Conservation (phyloP, 2,888 invertebrate species). For the Eustalomyia histrio region DNA sequence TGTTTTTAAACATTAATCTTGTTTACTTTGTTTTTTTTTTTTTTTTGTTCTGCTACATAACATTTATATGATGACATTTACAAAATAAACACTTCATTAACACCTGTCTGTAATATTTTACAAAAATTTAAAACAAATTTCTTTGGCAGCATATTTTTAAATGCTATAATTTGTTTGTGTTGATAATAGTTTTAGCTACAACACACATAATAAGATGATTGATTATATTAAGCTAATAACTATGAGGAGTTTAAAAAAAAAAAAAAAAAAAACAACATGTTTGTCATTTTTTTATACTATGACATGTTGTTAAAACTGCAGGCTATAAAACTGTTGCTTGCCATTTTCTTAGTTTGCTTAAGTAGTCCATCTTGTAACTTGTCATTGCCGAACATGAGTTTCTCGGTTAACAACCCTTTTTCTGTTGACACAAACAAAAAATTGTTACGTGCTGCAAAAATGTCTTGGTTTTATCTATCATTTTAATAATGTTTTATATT, state of each 20-base stretch:
- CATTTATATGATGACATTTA: constrained; percentile 61
- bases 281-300: constrained; percentile 1
- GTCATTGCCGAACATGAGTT: constrained; percentile 45
- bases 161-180: constrained; percentile 3
- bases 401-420: constrained; percentile 38
- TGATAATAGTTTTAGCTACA: constrained; percentile 27
- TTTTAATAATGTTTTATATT: constrained; percentile 60
- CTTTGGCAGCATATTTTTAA: constrained; percentile 20
- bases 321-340: constrained; percentile 57
- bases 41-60: constrained; percentile 14
- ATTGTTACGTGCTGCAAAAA: constrained; percentile 20
- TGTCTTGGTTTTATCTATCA: constrained; percentile 45
- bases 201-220: constrained; percentile 30
- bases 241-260: constrained; percentile 22
- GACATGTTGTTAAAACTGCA: constrained; percentile 45
- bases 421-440: neutral
- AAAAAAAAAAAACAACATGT: constrained; percentile 5
- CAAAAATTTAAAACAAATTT: constrained; percentile 12
- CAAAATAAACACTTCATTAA: constrained; percentile 68
- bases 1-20: constrained; percentile 56
- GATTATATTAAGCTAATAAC: constrained; percentile 26
- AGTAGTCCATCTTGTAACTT: constrained; percentile 51
- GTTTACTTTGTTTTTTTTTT: constrained; percentile 45
- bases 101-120: constrained; percentile 56
- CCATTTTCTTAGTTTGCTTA: constrained; percentile 34